phyloP scores from a whole-genome alignment of 2,888 invertebrate species.

The Idaea biselata region DNA sequence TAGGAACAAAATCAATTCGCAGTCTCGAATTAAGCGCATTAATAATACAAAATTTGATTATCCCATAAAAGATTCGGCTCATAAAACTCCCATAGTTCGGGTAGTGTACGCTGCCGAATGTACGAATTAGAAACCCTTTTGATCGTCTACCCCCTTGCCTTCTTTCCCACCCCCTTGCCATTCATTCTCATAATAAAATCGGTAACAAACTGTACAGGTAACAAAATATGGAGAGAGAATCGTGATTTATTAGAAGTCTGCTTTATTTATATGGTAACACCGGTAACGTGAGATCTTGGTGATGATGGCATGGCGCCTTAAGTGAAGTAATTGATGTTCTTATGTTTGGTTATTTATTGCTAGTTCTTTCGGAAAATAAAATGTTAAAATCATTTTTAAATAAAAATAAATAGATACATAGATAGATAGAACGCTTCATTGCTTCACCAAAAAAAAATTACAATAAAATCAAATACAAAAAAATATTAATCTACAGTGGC shows the following conservation, averaged over 20 bases:
- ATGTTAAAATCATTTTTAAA: no score
- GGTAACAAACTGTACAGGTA: constrained; percentile 78
- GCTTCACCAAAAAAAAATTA: no score
- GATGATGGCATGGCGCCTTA: constrained; percentile 40
- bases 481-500: no score
- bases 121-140: constrained; percentile 80
- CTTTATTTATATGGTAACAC: constrained; percentile 67
- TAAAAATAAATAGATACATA: no score
- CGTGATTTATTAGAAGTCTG: constrained; percentile 71
- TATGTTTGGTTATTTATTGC: constrained; percentile 6
- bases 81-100: constrained; percentile 75
- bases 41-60: constrained; percentile 81
- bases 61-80: constrained; percentile 78
- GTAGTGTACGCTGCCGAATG: constrained; percentile 71
- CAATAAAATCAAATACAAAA: no score
- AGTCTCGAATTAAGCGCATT: constrained; percentile 69
- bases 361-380: constrained; percentile 2
- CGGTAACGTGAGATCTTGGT: constrained; percentile 58
- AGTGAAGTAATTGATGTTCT: constrained; percentile 17
- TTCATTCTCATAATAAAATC: constrained; percentile 81
- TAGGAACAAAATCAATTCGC: constrained; percentile 59
- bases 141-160: constrained; percentile 50
- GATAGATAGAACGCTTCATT: no score
- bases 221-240: constrained; percentile 78
- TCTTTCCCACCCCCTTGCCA: constrained; percentile 53